Evolutionary conservation across 2,888 invertebrate genomes (phyloP).

Genomic region (Drosophila testacea): DNA sequence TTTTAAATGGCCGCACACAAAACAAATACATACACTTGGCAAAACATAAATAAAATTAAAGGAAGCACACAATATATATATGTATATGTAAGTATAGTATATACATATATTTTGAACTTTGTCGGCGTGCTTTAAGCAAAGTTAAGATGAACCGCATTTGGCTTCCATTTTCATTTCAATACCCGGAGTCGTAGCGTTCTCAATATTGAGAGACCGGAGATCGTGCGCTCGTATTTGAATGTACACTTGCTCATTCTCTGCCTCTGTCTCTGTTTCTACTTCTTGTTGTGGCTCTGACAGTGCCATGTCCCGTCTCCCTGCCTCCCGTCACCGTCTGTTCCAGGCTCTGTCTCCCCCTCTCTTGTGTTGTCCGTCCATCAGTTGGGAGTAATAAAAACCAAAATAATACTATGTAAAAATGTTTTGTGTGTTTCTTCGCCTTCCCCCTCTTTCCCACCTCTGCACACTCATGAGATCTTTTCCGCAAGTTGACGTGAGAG

Average conservation of each 20-base stretch:
- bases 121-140: slow-evolving; percentile 62
- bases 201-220: slow-evolving; percentile 46
- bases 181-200: slow-evolving; percentile 14
- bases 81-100: slow-evolving; percentile 7
- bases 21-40: slow-evolving; percentile 5
- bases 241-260: slow-evolving; percentile 58
- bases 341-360: neutral
- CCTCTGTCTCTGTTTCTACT: neutral
- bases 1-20: slow-evolving; percentile 46
- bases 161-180: slow-evolving; percentile 18
- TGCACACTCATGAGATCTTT: slow-evolving; percentile 16
- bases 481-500: slow-evolving; percentile 27
- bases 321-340: neutral
- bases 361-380: slow-evolving; percentile 31
- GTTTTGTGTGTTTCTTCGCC: slow-evolving; percentile 64
- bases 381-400: slow-evolving; percentile 66
- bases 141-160: slow-evolving; percentile 52
- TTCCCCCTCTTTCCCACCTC: neutral
- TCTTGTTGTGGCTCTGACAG: neutral
- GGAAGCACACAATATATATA: slow-evolving; percentile 24
- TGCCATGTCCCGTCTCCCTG: neutral
- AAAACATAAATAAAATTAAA: slow-evolving; percentile 69
- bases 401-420: slow-evolving; percentile 79
- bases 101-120: slow-evolving; percentile 58
- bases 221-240: slow-evolving; percentile 62